Conservation (phyloP, 2,113 vertebrate species). For the Caranx melampygus region DNA sequence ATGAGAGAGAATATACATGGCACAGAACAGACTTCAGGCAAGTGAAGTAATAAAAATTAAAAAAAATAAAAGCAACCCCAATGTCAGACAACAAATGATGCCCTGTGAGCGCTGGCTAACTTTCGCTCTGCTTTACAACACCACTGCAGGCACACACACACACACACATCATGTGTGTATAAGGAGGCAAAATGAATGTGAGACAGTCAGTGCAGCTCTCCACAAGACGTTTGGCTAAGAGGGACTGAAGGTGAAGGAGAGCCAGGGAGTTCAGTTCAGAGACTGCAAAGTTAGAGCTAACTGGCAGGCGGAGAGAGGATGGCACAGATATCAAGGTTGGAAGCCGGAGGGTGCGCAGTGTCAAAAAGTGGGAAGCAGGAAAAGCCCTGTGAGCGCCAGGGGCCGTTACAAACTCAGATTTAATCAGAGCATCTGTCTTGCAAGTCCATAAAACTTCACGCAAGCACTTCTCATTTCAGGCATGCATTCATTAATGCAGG, state of each 20-base stretch:
- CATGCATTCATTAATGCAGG: conserved; percentile 45
- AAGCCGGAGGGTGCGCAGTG: conserved; percentile 56
- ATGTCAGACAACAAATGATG: background rate
- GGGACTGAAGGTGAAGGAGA: conserved; percentile 55
- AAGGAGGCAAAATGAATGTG: conserved; percentile 11
- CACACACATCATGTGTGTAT: conserved; percentile 9
- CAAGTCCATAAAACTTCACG: conserved; percentile 71
- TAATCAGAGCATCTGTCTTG: conserved; percentile 72
- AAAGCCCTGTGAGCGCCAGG: conserved; percentile 47
- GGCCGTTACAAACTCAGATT: conserved; percentile 53
- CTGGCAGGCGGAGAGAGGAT: conserved; percentile 66
- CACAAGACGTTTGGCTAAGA: conserved; percentile 36
- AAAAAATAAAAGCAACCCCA: background rate
- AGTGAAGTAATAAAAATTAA: too few species aligned
- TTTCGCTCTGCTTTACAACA: conserved; percentile 14
- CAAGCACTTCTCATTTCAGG: conserved; percentile 41
- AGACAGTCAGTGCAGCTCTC: conserved; percentile 22
- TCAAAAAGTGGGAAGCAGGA: conserved; percentile 52
- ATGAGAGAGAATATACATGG: too few species aligned
- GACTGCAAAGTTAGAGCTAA: conserved; percentile 68
- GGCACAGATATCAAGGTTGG: conserved; percentile 72
- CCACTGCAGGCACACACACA: conserved; percentile 20
- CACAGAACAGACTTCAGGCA: too few species aligned
- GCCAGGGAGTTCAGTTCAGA: conserved; percentile 67
- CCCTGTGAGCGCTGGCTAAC: background rate